Conservation (phyloP, 2,888 invertebrate species). For the Dugesia japonica region DNA sequence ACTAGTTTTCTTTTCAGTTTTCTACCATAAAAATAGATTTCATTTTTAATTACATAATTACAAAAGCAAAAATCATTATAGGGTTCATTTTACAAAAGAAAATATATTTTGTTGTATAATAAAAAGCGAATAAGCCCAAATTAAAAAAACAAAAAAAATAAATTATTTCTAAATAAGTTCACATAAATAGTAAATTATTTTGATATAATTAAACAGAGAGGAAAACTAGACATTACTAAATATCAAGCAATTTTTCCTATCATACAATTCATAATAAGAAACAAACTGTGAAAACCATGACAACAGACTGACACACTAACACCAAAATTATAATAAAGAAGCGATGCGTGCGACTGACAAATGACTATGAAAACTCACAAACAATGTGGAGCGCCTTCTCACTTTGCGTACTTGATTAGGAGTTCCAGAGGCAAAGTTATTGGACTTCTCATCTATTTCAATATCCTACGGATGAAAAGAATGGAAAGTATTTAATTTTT, state of each 20-base stretch:
- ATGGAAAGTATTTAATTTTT: not conserved
- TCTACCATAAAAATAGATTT: too few species aligned
- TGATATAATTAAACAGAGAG: not conserved
- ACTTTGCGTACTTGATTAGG: constrained; percentile 77
- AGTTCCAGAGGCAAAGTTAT: constrained; percentile 52
- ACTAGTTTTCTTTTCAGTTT: constrained; percentile 26
- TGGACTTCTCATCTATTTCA: not conserved
- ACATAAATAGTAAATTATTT: too few species aligned
- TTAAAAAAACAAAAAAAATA: too few species aligned
- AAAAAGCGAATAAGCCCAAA: too few species aligned
- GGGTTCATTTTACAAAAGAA: not conserved
- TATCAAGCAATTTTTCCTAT: not conserved
- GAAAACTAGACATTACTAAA: constrained; percentile 10
- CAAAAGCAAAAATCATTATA: not conserved
- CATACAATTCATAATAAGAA: not conserved
- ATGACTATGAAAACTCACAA: constrained; percentile 44
- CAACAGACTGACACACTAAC: constrained; percentile 8
- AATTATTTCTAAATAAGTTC: too few species aligned
- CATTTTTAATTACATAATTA: not conserved
- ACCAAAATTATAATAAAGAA: not conserved
- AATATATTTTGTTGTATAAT: too few species aligned
- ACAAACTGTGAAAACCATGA: not conserved
- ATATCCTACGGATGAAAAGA: not conserved
- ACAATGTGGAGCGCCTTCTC: constrained; percentile 72
- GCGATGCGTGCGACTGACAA: constrained; percentile 20